phyloP scores from a whole-genome alignment of 2,113 vertebrate genomes.

The Rissa tridactyla region DNA sequence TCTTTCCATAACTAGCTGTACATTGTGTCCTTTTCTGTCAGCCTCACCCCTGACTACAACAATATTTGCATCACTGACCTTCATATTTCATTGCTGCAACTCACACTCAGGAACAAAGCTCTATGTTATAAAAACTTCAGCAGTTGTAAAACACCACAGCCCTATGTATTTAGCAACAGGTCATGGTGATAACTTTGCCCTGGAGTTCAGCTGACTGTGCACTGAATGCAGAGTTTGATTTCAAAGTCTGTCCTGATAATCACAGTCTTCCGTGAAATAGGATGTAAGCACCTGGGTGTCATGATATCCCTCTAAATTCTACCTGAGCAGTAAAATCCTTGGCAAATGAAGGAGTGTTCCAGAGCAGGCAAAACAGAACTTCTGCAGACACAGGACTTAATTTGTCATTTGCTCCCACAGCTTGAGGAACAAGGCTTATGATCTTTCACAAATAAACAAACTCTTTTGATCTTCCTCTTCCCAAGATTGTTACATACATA shows the following conservation, averaged over 20 bases:
- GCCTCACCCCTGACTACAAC: neutral
- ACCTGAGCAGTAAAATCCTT: neutral
- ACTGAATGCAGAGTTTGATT: conserved; percentile 42
- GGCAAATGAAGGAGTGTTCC: neutral
- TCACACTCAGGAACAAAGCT: conserved; percentile 8
- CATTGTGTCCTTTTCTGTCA: neutral
- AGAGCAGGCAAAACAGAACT: neutral
- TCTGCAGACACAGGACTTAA: neutral
- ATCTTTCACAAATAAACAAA: neutral
- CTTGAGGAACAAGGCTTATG: neutral
- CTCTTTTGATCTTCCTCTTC: neutral
- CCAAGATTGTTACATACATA: accelerated
- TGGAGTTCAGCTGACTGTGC: conserved; percentile 14
- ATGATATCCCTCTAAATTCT: neutral
- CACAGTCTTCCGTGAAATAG: neutral
- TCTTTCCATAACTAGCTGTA: neutral
- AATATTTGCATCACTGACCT: neutral
- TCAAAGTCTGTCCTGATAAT: conserved; percentile 58
- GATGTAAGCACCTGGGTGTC: neutral
- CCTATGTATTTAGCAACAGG: conserved; percentile 46
- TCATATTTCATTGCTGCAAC: conserved; percentile 28
- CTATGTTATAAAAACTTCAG: neutral
- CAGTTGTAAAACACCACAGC: conserved; percentile 19
- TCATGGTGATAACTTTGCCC: conserved; percentile 41
- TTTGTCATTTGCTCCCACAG: neutral